phyloP scores from a whole-genome alignment of 2,888 invertebrate genomes.

The Adineta ricciae region DNA sequence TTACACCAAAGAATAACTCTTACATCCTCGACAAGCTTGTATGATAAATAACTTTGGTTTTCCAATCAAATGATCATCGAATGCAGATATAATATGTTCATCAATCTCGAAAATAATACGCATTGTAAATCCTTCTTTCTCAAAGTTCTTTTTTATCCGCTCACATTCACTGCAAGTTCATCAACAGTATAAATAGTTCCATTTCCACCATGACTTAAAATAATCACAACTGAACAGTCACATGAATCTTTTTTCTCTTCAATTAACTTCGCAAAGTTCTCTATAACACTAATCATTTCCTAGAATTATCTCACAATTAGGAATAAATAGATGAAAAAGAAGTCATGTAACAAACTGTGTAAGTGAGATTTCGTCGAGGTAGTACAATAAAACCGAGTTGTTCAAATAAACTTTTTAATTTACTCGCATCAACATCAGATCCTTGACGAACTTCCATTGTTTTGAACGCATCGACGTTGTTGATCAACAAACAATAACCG shows the following conservation, averaged over 20 bases:
- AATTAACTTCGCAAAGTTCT: constrained; percentile 18
- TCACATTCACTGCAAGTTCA: constrained; percentile 26
- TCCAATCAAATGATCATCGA: constrained; percentile 30
- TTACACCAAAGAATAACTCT: background rate
- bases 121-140: background rate
- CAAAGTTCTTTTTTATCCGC: background rate
- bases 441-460: constrained; percentile 16
- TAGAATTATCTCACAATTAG: background rate
- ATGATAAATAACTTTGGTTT: constrained; percentile 33
- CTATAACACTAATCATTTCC: background rate
- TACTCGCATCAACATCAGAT: constrained; percentile 29
- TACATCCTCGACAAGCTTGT: constrained; percentile 32
- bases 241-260: constrained; percentile 6
- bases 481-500: constrained; percentile 31
- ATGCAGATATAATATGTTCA: constrained; percentile 25
- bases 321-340: background rate
- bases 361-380: constrained; percentile 22
- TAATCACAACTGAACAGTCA: constrained; percentile 25
- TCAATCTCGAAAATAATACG: background rate
- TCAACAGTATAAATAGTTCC: constrained; percentile 26
- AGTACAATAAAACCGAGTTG: constrained; percentile 26
- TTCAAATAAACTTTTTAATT: constrained; percentile 31
- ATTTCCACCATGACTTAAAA: constrained; percentile 32
- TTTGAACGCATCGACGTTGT: constrained; percentile 26
- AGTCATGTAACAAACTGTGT: background rate